phyloP scores from a whole-genome alignment of 2,888 invertebrate species.

The Tholera decimalis region DNA sequence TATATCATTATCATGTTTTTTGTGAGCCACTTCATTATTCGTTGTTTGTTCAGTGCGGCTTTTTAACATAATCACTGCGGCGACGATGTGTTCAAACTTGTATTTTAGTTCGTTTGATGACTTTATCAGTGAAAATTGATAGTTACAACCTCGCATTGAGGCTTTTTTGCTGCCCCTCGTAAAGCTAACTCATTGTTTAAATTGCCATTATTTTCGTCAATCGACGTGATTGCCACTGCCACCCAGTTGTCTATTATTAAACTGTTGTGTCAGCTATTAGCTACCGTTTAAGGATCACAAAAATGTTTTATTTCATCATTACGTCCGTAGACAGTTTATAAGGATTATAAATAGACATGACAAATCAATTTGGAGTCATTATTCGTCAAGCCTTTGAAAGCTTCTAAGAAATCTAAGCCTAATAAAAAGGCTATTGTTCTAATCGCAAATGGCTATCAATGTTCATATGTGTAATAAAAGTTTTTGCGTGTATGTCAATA shows the following conservation, averaged over 20 bases:
- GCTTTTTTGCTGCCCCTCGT: constrained; percentile 46
- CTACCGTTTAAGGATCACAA: constrained; percentile 61
- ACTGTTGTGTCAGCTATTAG: constrained; percentile 47
- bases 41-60: constrained; percentile 78
- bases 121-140: constrained; percentile 74
- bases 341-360: constrained; percentile 55
- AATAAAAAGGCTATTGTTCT: constrained; percentile 42
- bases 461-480: constrained; percentile 34
- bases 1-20: constrained; percentile 79
- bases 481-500: constrained; percentile 56
- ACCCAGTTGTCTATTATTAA: constrained; percentile 58
- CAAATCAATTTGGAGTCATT: constrained; percentile 35
- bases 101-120: constrained; percentile 69
- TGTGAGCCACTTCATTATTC: constrained; percentile 75
- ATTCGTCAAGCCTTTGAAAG: constrained; percentile 34
- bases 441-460: constrained; percentile 36
- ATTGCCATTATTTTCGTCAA: constrained; percentile 63
- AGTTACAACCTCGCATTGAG: constrained; percentile 55
- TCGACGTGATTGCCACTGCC: constrained; percentile 46
- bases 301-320: constrained; percentile 45
- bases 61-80: constrained; percentile 70
- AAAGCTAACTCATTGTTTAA: constrained; percentile 52
- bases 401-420: constrained; percentile 43
- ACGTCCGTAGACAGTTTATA: constrained; percentile 30
- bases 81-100: constrained; percentile 62